These are phyloP conservation scores for Phyto melanocephala DNA, from an alignment of 2,888 invertebrate genomes.

Conservation along the genomic window DNA sequence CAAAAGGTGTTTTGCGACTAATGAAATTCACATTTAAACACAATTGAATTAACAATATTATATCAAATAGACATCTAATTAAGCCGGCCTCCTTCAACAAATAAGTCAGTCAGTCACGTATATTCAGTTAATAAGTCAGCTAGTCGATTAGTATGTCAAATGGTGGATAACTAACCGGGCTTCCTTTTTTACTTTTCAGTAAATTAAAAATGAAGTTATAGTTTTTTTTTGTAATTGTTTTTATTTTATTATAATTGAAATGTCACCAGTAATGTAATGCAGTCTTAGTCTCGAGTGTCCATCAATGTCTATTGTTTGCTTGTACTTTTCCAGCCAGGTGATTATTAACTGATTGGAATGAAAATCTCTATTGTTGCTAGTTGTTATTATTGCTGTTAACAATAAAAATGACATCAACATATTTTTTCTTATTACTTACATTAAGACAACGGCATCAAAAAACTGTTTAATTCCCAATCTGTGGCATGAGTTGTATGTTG, in stretches of 20 bases:
- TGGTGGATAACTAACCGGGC: not conserved
- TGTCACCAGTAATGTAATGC: slow-evolving; percentile 45
- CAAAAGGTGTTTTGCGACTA: slow-evolving; percentile 40
- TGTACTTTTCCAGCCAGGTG: not conserved
- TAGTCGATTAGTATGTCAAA: slow-evolving; percentile 35
- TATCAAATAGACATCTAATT: not conserved
- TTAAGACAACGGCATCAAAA: no score
- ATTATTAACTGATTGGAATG: slow-evolving; percentile 40
- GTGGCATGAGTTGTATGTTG: no score
- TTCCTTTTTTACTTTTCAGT: slow-evolving; percentile 2
- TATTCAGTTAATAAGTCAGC: slow-evolving; percentile 45
- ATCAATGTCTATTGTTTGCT: slow-evolving; percentile 51
- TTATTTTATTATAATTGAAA: slow-evolving; percentile 50
- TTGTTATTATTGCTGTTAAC: slow-evolving; percentile 11
- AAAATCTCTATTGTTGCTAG: not conserved
- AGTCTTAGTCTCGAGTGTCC: slow-evolving; percentile 56
- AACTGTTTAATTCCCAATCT: no score
- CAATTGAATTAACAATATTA: slow-evolving; percentile 30
- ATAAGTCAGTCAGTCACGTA: slow-evolving; percentile 34
- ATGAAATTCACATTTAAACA: slow-evolving; percentile 44
- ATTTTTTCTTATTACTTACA: slow-evolving; percentile 17
- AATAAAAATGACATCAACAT: slow-evolving; percentile 22
- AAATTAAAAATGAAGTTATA: slow-evolving; percentile 1
- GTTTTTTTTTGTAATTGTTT: not conserved
- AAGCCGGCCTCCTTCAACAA: slow-evolving; percentile 1